Conservation (phyloP, 2,113 vertebrate genomes). For the Argyrosomus japonicus region DNA sequence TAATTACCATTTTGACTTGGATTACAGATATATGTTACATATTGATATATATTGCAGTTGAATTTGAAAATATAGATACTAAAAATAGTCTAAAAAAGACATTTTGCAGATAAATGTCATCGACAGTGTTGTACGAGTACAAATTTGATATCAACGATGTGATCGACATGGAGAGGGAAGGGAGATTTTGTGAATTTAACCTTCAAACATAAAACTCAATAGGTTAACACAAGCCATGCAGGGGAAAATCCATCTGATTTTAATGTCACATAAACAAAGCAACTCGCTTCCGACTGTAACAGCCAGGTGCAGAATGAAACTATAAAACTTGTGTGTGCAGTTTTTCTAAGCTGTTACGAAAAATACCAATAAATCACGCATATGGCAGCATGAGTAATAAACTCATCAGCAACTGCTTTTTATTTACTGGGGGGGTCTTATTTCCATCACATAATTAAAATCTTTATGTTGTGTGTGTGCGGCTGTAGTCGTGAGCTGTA, state of each 20-base stretch:
- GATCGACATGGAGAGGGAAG: background rate
- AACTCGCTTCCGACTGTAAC: background rate
- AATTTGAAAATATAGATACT: background rate
- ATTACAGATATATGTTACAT: background rate
- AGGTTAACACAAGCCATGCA: background rate
- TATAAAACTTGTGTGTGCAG: constrained; percentile 23
- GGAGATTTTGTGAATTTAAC: constrained; percentile 15
- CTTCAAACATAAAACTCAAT: constrained; percentile 11
- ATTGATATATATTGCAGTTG: background rate
- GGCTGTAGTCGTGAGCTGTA: constrained; percentile 4
- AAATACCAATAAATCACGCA: constrained; percentile 57
- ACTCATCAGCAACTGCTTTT: constrained; percentile 48
- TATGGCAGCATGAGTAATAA: constrained; percentile 46
- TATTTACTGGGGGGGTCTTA: constrained; percentile 40
- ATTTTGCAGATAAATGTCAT: constrained; percentile 1
- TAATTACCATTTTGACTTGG: no score
- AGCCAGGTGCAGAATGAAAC: constrained; percentile 40
- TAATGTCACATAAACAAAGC: constrained; percentile 48
- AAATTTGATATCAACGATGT: background rate
- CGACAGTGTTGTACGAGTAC: background rate
- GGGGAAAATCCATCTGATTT: constrained; percentile 30
- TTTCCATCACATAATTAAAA: constrained; percentile 51
- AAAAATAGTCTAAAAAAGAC: no score
- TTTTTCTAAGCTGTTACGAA: constrained; percentile 18
- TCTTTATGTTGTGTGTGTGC: constrained; percentile 9